phyloP scores from a whole-genome alignment of 2,797 vertebrate species.

The Oryzias dopingdopingensis region DNA sequence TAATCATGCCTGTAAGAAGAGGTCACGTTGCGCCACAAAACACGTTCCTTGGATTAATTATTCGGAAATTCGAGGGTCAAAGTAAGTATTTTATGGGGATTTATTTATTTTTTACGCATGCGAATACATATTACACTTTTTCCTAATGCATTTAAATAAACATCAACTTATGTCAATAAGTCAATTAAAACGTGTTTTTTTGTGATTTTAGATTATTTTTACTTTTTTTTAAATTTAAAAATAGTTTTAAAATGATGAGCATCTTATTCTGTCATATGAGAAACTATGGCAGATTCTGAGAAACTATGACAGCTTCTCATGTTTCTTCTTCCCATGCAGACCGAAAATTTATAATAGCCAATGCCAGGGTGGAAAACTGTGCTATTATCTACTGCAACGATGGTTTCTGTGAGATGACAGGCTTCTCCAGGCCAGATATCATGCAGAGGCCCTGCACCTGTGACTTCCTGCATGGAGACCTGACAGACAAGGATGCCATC shows the following conservation, averaged over 20 bases:
- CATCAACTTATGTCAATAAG: no score
- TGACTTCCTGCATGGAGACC: constrained; percentile 94
- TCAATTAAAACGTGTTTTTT: no score
- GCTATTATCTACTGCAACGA: constrained; percentile 99
- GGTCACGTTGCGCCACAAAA: constrained; percentile 99
- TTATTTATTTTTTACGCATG: no score
- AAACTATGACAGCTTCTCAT: background rate
- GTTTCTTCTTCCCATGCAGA: constrained; percentile 75
- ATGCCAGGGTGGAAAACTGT: constrained; percentile 96
- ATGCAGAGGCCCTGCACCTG: constrained; percentile 98
- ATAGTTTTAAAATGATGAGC: no score
- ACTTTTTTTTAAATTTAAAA: no score
- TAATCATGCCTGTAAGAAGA: constrained; percentile 97
- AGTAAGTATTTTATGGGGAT: constrained; percentile 83
- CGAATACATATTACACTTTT: no score
- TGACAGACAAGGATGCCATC: constrained; percentile 88
- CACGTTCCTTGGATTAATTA: constrained; percentile 97
- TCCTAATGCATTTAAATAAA: no score
- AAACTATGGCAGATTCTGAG: no score
- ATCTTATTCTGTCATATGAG: no score
- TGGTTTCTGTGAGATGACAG: constrained; percentile 98
- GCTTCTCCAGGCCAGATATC: constrained; percentile 96
- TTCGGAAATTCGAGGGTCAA: constrained; percentile 99
- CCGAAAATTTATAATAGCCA: constrained; percentile 99
- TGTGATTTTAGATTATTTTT: no score